Conservation (phyloP, 92 coral and sea anemone genomes). For the Porites rus region DNA sequence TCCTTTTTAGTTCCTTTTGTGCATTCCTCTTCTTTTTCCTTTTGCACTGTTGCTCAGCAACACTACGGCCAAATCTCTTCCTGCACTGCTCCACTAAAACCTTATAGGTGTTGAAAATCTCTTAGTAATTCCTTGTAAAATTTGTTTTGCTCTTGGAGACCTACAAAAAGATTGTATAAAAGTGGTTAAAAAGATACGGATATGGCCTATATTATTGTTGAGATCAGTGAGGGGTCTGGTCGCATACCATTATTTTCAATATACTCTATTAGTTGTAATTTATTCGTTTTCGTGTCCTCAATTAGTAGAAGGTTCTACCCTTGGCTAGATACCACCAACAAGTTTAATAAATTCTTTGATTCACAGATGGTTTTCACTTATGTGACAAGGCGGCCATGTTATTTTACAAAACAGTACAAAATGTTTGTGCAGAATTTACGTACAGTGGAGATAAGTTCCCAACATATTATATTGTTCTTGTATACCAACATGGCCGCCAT, state of each 20-base stretch:
- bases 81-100: constrained; percentile 36
- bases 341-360: constrained; percentile 17
- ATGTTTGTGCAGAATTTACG: no score
- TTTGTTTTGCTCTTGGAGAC: constrained; percentile 32
- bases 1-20: constrained; percentile 19
- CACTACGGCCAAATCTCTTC: constrained; percentile 30
- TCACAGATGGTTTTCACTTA: constrained; percentile 7
- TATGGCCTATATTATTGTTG: not conserved
- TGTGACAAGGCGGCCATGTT: not conserved
- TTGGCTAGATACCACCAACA: constrained; percentile 2
- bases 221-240: constrained; percentile 5
- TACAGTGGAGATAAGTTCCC: no score
- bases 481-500: no score
- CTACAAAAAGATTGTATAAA: constrained; percentile 13
- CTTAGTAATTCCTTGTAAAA: constrained; percentile 34
- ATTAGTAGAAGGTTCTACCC: not conserved
- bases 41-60: constrained; percentile 42
- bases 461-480: not conserved
- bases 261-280: constrained; percentile 5
- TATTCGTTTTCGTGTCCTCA: constrained; percentile 7
- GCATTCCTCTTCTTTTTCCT: constrained; percentile 37
- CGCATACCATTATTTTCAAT: not conserved
- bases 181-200: not conserved
- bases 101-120: constrained; percentile 5
- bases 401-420: no score